Base-by-base conservation (phyloP, 2,888 invertebrate genomes). In the Chironomus tentans region DNA sequence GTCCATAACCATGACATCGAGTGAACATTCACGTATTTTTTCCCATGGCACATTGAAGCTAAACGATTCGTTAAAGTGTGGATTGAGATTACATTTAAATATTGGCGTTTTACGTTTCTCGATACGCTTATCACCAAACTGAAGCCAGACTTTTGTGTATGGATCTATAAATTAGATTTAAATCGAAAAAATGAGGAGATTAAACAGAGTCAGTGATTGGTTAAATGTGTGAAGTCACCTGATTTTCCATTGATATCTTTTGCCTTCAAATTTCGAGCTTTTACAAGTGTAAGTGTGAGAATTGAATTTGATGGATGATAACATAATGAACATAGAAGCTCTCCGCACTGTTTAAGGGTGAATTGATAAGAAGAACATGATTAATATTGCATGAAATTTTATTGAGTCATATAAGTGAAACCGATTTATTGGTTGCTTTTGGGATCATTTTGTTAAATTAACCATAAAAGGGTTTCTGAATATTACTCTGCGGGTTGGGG, bases 111-210 rank as follows among this genome's bases (percentile, higher is more conserved):
- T 97, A 84, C 94, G 91, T 82, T 97, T 97, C 85, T 97, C 97
- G 80, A 97, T 92, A 80, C 94, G 90, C 81, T 96, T 95, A 82
- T 95, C 95, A 50, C 95, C 96, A 81, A 96, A 95, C 81, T 95
- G 95, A 68, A 97, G 89, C 97, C 97, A 97, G 13, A 97, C 94
- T 84, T 97, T 97, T n/a, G 97, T 97, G 85, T 97, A 97, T 0
- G 97, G 97, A 91, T 97, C 97, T 97, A 56, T 50, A 50, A 21
- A 24, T 15, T 68, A 68, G n/a, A 56, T 50, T 50, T n/a, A n/a
- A 50, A 50, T 50, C 2, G 50, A n/a, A n/a, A n/a, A n/a, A n/a
- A n/a, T n/a, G n/a, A 50, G 0, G 56, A 56, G 4, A 18, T 56
- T n/a, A 56, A 56, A 56, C 15, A 15, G 1, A 56, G n/a, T 18